Conservation (phyloP, 2,797 vertebrate species). For the Aselliscus stoliczkanus region DNA sequence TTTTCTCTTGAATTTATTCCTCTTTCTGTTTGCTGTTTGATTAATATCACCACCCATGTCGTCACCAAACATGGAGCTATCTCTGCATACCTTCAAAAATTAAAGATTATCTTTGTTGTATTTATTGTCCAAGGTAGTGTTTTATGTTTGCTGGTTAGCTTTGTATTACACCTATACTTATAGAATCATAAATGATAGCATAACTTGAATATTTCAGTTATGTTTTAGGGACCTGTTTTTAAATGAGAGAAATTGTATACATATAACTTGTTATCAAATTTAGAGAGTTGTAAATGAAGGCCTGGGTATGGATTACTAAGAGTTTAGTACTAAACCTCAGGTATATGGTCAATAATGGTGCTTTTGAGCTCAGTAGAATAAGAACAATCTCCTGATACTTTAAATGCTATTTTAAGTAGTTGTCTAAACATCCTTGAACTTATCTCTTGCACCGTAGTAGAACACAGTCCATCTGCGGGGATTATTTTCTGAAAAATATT, state of each 20-base stretch:
- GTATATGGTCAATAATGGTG: background rate
- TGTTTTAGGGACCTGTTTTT: background rate
- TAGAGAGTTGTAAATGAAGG: background rate
- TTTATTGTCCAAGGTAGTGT: background rate
- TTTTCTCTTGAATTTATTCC: background rate
- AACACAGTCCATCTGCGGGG: background rate
- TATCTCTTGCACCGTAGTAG: background rate
- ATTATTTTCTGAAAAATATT: background rate
- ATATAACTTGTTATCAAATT: background rate
- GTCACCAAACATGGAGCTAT: background rate
- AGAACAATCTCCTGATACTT: background rate
- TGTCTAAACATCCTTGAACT: background rate
- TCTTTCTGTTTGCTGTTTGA: background rate
- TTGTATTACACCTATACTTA: background rate
- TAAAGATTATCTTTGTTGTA: background rate
- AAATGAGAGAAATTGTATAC: background rate
- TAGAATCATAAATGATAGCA: background rate
- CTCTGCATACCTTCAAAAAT: background rate
- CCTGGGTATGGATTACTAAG: background rate
- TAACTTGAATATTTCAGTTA: background rate
- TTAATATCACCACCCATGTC: background rate
- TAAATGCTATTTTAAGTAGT: background rate
- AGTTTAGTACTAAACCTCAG: background rate
- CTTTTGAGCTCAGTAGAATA: background rate
- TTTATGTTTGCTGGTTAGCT: background rate